These are phyloP conservation scores for Eidolon helvum DNA, from an alignment of 2,113 vertebrate genomes.

Conservation along the genomic window DNA sequence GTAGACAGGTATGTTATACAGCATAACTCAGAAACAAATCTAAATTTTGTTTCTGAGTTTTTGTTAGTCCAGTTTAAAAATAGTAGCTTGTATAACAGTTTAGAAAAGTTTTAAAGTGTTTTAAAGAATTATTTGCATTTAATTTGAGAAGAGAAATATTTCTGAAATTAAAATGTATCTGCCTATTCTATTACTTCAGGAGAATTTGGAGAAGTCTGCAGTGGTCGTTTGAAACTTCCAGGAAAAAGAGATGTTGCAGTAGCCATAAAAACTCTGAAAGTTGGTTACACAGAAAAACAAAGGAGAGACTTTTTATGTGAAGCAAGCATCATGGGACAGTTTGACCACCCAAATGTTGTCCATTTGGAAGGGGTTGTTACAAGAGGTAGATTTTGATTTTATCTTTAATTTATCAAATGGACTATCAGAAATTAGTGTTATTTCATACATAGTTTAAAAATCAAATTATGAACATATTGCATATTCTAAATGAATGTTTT, in stretches of 20 bases:
- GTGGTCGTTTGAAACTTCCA: slow-evolving; percentile 95
- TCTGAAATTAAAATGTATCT: slow-evolving; percentile 25
- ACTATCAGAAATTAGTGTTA: slow-evolving; percentile 44
- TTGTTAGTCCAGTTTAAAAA: slow-evolving; percentile 15
- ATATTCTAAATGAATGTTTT: slow-evolving; percentile 67
- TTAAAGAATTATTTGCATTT: slow-evolving; percentile 7
- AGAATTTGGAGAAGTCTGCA: slow-evolving; percentile 99
- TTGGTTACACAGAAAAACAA: slow-evolving; percentile 98
- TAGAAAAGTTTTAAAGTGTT: slow-evolving; percentile 6
- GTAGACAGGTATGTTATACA: not conserved
- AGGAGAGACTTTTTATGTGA: slow-evolving; percentile 97
- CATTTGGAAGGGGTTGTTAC: slow-evolving; percentile 98
- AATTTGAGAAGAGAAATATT: not conserved
- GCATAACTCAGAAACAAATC: not conserved
- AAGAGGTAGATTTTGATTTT: slow-evolving; percentile 85
- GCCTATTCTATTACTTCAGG: slow-evolving; percentile 84
- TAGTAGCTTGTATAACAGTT: slow-evolving; percentile 35
- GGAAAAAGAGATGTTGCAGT: slow-evolving; percentile 96
- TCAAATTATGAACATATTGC: slow-evolving; percentile 51
- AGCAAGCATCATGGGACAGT: slow-evolving; percentile 99
- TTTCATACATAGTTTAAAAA: slow-evolving; percentile 42
- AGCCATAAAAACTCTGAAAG: slow-evolving; percentile 98
- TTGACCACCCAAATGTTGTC: slow-evolving; percentile 98
- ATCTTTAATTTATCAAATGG: slow-evolving; percentile 42
- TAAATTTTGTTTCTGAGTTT: not conserved